These are phyloP conservation scores for Gymnobelideus leadbeateri DNA, from an alignment of 2,113 vertebrate genomes.

Conservation along the genomic window DNA sequence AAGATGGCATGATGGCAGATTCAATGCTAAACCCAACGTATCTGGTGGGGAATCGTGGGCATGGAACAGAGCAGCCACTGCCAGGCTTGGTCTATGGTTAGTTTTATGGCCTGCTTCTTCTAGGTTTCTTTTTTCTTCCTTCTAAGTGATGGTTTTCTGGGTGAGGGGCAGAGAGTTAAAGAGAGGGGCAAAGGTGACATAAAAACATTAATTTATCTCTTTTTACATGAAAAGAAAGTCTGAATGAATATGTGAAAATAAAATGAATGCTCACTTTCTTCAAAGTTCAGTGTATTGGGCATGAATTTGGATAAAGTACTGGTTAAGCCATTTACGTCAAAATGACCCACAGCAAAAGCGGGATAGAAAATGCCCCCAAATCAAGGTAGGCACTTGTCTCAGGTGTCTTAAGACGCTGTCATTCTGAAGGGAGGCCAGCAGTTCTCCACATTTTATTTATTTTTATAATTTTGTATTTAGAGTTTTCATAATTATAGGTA, in stretches of 20 bases:
- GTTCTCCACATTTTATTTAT: background rate
- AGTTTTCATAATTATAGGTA: too few species aligned
- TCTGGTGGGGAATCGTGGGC: background rate
- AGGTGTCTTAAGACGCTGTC: background rate
- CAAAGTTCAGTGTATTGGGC: background rate
- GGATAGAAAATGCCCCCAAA: background rate
- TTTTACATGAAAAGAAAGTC: background rate
- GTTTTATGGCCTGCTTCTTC: background rate
- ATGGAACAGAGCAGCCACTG: background rate
- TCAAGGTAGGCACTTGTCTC: background rate
- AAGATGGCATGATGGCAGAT: background rate
- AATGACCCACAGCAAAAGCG: background rate
- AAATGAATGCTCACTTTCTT: background rate
- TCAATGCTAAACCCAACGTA: too few species aligned
- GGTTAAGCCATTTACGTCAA: background rate
- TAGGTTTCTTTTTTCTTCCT: background rate
- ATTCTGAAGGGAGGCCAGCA: too few species aligned
- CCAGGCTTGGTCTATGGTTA: background rate
- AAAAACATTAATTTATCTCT: background rate
- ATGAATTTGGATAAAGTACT: background rate
- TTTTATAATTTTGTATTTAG: too few species aligned
- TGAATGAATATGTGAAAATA: background rate
- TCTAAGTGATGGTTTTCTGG: background rate
- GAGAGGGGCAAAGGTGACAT: too few species aligned
- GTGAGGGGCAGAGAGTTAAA: background rate